Conservation (phyloP, 2,797 vertebrate species). For the Manis javanica region DNA sequence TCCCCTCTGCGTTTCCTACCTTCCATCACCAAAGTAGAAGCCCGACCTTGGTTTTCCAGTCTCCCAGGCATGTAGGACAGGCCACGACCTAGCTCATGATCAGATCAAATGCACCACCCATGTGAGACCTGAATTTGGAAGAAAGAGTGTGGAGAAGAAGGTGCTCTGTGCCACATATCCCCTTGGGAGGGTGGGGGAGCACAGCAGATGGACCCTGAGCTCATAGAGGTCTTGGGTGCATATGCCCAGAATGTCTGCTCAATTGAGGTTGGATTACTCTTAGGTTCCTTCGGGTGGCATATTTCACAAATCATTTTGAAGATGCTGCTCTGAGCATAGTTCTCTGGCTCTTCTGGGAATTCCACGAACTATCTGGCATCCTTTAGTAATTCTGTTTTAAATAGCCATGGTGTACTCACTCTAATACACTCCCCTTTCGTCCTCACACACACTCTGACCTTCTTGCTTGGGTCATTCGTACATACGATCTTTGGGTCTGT, state of each 20-base stretch:
- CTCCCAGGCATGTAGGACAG: neutral
- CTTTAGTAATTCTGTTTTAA: neutral
- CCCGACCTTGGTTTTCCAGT: neutral
- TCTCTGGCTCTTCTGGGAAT: neutral
- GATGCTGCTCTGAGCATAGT: neutral
- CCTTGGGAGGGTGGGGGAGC: neutral
- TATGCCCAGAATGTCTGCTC: accelerated
- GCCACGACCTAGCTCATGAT: neutral
- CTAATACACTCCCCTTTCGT: neutral
- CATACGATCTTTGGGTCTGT: neutral
- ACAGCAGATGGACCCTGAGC: neutral
- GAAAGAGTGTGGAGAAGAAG: neutral
- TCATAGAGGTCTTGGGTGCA: neutral
- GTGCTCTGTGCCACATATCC: neutral
- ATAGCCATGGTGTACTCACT: neutral
- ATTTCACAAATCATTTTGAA: neutral
- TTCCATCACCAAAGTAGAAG: neutral
- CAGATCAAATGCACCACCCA: accelerated
- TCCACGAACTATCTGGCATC: neutral
- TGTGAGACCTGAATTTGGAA: neutral
- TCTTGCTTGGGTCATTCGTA: neutral
- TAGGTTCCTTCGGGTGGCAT: neutral
- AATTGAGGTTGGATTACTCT: accelerated
- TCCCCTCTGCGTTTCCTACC: neutral
- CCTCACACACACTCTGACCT: neutral